Evolutionary conservation across 2,113 vertebrate species (phyloP), one percentile per base, ranked within the genome.

Genomic region (Hassar affinis): DNA sequence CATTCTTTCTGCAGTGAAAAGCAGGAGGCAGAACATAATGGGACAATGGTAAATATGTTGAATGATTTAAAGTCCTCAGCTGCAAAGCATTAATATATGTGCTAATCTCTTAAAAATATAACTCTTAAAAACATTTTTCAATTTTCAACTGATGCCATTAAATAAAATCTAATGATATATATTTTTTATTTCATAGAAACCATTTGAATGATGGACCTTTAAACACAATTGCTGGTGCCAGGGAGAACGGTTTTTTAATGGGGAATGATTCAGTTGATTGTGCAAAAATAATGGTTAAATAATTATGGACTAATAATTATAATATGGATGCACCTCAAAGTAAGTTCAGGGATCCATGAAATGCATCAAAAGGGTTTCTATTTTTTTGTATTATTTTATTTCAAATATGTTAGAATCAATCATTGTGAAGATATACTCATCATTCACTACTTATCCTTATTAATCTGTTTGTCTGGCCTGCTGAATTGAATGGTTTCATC

Each of bases 1-100:
- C 68, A 79, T 84, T 56, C 62, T 82, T 47, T 59, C 66, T 82
- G 56, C 80, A 62, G 30, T 54, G 14, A 35, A 27, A 77, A 18
- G 45, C 6, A 62, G 22, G 33, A 62, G 15, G 25, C 18, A 68
- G 61, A 77, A 77, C 42, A 47, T 74, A 35, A 69, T 38, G 30
- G 45, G 35, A 57, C 72, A 45, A 35, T 27, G 49, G 20, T 56
- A 72, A 56, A 54, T 52, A 45, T 38, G 45, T 52, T 30, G 2
- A 69, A 71, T 18, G 30, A 71, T 62, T 62, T 75, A 62, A 72
- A 74, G 68, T 45, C 42, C 1, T 6, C 18, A 51, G 52, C 0
- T 80, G 45, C 27, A 66, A 35, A 25, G 45, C 10, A 62, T 71
- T 71, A 71, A 71, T 14, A 45, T 30, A 51, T 49, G 68, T 6